Conservation (phyloP, 1,140 invertebrate genomes). For the Eurosta solidaginis region DNA sequence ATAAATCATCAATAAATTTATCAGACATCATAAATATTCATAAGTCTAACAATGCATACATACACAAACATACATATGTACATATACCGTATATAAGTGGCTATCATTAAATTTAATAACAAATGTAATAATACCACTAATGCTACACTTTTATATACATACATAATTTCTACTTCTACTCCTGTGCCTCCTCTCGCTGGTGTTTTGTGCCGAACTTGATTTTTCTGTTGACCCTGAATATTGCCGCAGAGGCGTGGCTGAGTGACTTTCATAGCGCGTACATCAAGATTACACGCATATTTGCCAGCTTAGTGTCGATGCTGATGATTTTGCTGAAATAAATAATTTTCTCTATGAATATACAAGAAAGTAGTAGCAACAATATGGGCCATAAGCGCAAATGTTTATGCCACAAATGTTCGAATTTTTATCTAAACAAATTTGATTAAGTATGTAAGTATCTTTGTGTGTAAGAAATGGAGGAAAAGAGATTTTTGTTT, state of each 20-base stretch:
- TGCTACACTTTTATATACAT: background rate
- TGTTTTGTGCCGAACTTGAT: background rate
- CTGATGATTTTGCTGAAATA: background rate
- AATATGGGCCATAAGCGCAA: background rate
- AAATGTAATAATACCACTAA: background rate
- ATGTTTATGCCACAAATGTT: background rate
- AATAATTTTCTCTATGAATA: background rate
- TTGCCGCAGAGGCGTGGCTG: background rate
- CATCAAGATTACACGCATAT: slow-evolving; percentile 27
- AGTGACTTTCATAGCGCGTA: background rate
- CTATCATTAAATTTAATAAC: background rate
- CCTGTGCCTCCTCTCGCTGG: background rate
- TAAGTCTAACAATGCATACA: background rate
- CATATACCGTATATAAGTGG: background rate
- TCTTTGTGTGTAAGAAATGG: too few species aligned
- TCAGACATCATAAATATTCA: slow-evolving; percentile 16
- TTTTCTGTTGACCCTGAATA: slow-evolving; percentile 13
- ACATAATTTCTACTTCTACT: background rate
- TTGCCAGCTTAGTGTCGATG: slow-evolving; percentile 18
- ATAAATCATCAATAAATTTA: background rate
- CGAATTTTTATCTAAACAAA: background rate
- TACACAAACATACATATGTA: too few species aligned
- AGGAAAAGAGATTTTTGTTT: too few species aligned
- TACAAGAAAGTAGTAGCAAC: background rate
- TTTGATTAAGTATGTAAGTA: too few species aligned